Percentiles rank a stretch among this genome's conserved stretches.
Conservation (phyloP, 2,888 invertebrate species). For the Xestia xanthographa region DNA sequence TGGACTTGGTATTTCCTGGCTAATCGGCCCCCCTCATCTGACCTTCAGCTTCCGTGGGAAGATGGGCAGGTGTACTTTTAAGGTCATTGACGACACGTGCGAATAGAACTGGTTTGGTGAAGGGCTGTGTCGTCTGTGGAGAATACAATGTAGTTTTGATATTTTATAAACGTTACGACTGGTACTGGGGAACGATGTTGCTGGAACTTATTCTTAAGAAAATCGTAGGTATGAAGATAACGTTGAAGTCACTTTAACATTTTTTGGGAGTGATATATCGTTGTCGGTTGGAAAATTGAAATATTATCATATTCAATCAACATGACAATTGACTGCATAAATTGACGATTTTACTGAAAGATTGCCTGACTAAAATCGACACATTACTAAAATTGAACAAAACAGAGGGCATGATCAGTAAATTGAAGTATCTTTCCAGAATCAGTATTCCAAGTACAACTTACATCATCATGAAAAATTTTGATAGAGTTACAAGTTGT, state of each 20-base stretch:
- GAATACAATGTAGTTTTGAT: conserved; percentile 15
- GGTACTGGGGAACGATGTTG: background rate
- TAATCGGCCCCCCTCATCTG: conserved; percentile 52
- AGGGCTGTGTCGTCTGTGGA: conserved; percentile 20
- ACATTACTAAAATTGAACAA: background rate
- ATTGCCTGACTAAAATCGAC: background rate
- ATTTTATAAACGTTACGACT: background rate
- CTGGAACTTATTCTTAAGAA: background rate
- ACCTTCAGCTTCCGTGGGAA: conserved; percentile 62
- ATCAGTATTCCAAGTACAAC: background rate
- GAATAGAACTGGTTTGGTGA: conserved; percentile 31
- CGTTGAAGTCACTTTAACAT: background rate
- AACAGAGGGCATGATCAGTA: background rate
- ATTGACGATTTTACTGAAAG: background rate
- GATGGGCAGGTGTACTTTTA: conserved; percentile 47
- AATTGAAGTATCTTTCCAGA: no score
- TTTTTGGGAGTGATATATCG: background rate
- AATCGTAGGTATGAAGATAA: background rate
- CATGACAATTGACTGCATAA: background rate
- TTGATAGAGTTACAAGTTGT: no score
- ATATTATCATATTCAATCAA: background rate
- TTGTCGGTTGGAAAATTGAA: background rate
- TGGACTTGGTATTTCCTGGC: conserved; percentile 51
- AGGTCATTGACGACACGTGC: conserved; percentile 49
- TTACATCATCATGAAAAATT: no score